A percentile compares a stretch with the other conserved stretches of the same genome.
These are phyloP conservation scores for Dromas ardeola DNA, from an alignment of 2,113 vertebrate species.

Conservation along the genomic window DNA sequence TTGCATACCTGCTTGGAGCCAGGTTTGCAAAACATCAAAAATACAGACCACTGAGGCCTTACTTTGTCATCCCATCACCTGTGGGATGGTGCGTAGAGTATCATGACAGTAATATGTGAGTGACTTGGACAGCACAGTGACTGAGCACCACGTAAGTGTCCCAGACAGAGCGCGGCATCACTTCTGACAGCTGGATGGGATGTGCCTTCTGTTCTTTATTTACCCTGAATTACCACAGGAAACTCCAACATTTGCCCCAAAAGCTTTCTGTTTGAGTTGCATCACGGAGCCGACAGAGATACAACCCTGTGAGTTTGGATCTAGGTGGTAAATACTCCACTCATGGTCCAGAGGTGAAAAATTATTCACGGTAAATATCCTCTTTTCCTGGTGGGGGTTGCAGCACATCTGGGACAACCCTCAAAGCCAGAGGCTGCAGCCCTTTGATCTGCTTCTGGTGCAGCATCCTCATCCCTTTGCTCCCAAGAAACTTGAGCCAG, in stretches of 20 bases:
- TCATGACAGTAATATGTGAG: not conserved
- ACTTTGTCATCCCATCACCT: no score
- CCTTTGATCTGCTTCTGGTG: not conserved
- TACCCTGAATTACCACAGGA: not conserved
- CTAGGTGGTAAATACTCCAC: not conserved
- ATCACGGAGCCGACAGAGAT: not conserved
- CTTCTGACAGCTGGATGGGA: not conserved
- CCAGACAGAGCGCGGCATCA: not conserved
- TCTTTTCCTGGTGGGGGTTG: not conserved
- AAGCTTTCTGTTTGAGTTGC: not conserved
- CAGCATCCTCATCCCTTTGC: not conserved
- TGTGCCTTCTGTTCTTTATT: not conserved
- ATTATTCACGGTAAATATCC: not conserved
- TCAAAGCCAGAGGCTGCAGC: not conserved
- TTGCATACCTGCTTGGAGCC: not conserved
- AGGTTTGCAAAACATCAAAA: not conserved
- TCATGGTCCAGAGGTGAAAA: not conserved
- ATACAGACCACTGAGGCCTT: not conserved
- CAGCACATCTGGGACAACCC: not conserved
- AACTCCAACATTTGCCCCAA: not conserved
- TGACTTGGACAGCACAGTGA: not conserved
- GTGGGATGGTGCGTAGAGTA: rapidly evolving
- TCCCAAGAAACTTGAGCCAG: rapidly evolving
- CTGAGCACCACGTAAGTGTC: not conserved
- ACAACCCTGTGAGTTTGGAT: not conserved